These are phyloP conservation scores for Enteromius trimaculatus DNA, from an alignment of 2,797 vertebrate species.

Conservation along the genomic window DNA sequence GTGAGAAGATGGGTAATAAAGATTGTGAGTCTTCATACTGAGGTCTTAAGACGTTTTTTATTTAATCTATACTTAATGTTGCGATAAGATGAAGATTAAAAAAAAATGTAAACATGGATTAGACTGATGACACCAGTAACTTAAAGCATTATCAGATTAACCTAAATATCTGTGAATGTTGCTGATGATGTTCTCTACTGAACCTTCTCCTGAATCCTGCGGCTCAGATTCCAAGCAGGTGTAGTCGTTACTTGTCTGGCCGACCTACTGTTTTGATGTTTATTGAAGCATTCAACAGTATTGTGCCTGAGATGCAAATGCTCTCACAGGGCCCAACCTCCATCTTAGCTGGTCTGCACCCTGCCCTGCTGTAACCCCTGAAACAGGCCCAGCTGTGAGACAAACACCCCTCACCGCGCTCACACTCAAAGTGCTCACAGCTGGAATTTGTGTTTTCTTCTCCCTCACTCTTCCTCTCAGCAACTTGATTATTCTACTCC, in stretches of 20 bases:
- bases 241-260: background rate
- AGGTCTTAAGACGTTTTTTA: background rate
- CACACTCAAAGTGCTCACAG: slow-evolving; percentile 49
- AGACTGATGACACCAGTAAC: background rate
- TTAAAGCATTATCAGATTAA: background rate
- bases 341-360: slow-evolving; percentile 25
- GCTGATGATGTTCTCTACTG: background rate
- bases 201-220: background rate
- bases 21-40: background rate
- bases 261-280: background rate
- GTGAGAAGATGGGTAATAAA: background rate
- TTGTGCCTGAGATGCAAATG: background rate
- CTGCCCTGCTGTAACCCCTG: slow-evolving; percentile 46
- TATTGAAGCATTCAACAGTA: background rate
- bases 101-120: background rate
- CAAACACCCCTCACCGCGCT: slow-evolving; percentile 27
- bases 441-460: slow-evolving; percentile 41
- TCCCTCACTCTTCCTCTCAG: slow-evolving; percentile 30
- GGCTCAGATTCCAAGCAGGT: background rate
- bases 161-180: background rate
- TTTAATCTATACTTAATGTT: background rate
- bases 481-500: slow-evolving; percentile 15
- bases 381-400: slow-evolving; percentile 54
- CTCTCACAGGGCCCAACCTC: background rate
- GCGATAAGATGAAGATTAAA: background rate